Evolutionary conservation across 2,113 vertebrate genomes (phyloP), one percentile per base, ranked within the genome.

Genomic region (Morone chrysops): DNA sequence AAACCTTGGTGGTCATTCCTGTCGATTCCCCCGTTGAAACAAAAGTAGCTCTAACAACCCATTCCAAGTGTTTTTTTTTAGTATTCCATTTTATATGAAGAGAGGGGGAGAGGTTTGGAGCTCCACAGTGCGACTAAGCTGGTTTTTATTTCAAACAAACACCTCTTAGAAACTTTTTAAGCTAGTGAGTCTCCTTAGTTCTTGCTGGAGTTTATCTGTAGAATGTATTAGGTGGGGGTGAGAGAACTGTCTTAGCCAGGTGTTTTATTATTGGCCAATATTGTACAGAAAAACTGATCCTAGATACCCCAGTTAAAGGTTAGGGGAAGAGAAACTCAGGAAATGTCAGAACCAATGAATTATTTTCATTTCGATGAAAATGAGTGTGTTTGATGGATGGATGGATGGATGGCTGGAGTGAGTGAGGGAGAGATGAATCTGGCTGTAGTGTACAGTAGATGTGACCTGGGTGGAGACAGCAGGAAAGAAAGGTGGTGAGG

Each of bases 271-370:
- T 85, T 12, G 72, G 88, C 82, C 81, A 60, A 69, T 83, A 65
- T 72, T 90, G 86, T 91, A 81, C 75, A 91, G 78, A 90, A 36
- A 51, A 83, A 18, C 41, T 41, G 79, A 74, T 74, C 82, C 80
- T 62, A 66, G 67, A 68, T 56, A 56, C 77, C 81, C 89, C 81
- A 54, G 73, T 84, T 77, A 48, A 31, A 60, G 70, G 73, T 80
- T 67, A 59, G 63, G 63, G 78, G 70, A 54, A 83, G 81, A 82
- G 80, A 93, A 93, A 92, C 94, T 94, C 94, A 94, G 94, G 94
- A 94, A 92, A 87, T 40, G 91, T 92, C 81, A 61, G 86, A 92
- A 91, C 91, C 92, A 92, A 90, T 93, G 80, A 93, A 83, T 88
- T 75, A 25, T 81, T 81, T 91, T 83, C 83, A 78, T 80, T 83